Conservation (phyloP, 1,140 invertebrate genomes). For the Glossosoma conforme region DNA sequence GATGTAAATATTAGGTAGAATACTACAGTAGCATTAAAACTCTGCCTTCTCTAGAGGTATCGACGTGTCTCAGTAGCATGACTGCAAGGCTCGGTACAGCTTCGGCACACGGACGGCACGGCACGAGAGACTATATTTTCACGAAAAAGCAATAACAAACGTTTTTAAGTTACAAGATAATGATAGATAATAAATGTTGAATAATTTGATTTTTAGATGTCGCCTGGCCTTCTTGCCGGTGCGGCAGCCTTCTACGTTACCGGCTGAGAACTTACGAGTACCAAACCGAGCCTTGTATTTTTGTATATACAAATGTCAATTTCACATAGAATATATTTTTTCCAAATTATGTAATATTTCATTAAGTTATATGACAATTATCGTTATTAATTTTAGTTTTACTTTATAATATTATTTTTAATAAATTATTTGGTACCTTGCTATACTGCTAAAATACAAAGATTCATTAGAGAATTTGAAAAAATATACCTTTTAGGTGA, state of each 20-base stretch:
- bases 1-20: conserved; percentile 32
- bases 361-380: conserved; percentile 25
- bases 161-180: conserved; percentile 11
- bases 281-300: conserved; percentile 28
- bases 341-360: conserved; percentile 30
- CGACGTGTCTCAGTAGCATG: conserved; percentile 21
- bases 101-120: background rate
- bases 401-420: conserved; percentile 13
- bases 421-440: conserved; percentile 23
- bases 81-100: conserved; percentile 20
- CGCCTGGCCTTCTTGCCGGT: background rate
- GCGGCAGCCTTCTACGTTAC: background rate
- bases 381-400: conserved; percentile 15
- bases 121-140: too few species aligned
- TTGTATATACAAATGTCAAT: conserved; percentile 32
- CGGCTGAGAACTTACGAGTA: background rate
- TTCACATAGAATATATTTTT: conserved; percentile 30
- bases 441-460: conserved; percentile 24
- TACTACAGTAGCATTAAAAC: conserved; percentile 26
- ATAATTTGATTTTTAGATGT: too few species aligned
- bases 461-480: conserved; percentile 28
- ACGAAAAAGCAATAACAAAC: conserved; percentile 4
- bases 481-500: conserved; percentile 27
- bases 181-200: too few species aligned
- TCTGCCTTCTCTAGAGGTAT: conserved; percentile 31